Base-by-base conservation (phyloP, 2,113 vertebrate species). In the Camelus dromedarius region DNA sequence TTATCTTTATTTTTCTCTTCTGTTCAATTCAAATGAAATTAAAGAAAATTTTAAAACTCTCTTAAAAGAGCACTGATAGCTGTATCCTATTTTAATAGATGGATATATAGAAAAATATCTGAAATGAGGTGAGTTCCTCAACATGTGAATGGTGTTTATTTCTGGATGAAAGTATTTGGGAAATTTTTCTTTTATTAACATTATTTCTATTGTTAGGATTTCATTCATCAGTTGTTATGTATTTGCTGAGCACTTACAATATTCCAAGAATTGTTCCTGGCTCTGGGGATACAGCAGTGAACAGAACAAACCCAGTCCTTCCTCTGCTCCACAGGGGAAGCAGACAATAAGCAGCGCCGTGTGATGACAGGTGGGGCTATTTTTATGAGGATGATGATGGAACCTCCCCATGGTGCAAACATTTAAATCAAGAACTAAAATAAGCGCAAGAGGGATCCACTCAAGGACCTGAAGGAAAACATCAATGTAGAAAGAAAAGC, bases 1-100 rank as follows among this genome's bases (percentile, higher is more conserved):
- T 79, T 60, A 82, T 58, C 88, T 97, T 92, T 22, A 89, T 50
- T 69, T 97, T 88, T 88, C 50, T 24, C 66, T 86, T 64, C 24
- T 54, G 11, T 54, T 93, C 46, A 95, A 62, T 46, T 72, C 13
- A 82, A 86, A 84, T 67, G 14, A 84, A 94, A 89, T 56, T 72
- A 58, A 89, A 93, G 1, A 42, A 42, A 42, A 42, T 5, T 42
- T 69, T 76, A 85, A 84, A 69, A 70, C 11, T 24, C 12, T 79
- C 50, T 52, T 19, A 72, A 73, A 85, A n/a, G 48, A 72, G 9
- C 18, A 67, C 24, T 9, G 26, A 70, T 46, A 52, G 3, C 32
- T 48, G 1, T 54, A 32, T 83, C 18, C 24, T 76, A 46, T 28
- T 93, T 35, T 90, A 66, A 50, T 32, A 64, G 75, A 96, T 35